Evolutionary conservation across 2,113 vertebrate species (phyloP).

Genomic region (Saccopteryx leptura): DNA sequence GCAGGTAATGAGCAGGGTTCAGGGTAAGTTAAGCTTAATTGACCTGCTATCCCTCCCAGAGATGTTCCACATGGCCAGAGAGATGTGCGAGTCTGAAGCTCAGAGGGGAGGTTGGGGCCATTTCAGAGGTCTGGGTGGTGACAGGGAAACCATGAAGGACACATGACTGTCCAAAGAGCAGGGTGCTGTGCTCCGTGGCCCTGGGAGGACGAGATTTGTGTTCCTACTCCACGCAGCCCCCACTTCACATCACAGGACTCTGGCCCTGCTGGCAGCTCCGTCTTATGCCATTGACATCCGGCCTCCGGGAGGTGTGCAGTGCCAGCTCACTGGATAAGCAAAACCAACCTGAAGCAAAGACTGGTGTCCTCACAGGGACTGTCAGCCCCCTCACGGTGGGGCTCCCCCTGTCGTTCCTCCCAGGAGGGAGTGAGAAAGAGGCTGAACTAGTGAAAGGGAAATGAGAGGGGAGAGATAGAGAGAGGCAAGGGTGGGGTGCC

Average conservation of each 20-base stretch:
- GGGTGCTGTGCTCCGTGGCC: not conserved
- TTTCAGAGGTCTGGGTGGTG: not conserved
- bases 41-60: no score
- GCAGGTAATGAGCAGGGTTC: not conserved
- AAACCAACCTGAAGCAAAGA: not conserved
- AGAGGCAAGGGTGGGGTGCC: not conserved
- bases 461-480: not conserved
- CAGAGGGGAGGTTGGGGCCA: not conserved
- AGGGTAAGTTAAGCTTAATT: not conserved
- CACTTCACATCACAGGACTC: fast-evolving
- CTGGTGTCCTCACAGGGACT: not conserved
- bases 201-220: not conserved
- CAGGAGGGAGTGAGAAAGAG: not conserved
- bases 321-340: not conserved
- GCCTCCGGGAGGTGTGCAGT: not conserved
- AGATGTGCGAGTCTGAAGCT: not conserved
- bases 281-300: not conserved
- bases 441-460: not conserved
- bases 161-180: not conserved
- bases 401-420: not conserved
- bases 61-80: fast-evolving
- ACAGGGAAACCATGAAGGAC: not conserved
- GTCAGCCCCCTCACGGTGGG: not conserved
- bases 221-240: fast-evolving
- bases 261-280: not conserved